Conservation (phyloP, 2,797 vertebrate genomes). For the Enteromius argenteus region DNA sequence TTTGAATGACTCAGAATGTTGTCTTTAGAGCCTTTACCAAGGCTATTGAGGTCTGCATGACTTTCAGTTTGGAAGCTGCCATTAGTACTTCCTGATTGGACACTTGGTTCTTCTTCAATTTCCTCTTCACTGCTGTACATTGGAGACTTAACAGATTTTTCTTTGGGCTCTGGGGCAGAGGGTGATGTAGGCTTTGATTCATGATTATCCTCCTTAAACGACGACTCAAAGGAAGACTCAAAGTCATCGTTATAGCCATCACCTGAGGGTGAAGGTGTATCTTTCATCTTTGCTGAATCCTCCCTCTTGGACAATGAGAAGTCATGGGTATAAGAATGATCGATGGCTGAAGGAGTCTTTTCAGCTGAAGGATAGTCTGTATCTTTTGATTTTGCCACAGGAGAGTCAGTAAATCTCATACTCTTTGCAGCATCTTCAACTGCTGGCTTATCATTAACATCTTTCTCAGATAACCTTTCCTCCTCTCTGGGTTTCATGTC, state of each 20-base stretch:
- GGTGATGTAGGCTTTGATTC: slow-evolving; percentile 61
- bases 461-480: slow-evolving; percentile 53
- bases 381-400: slow-evolving; percentile 62
- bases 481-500: slow-evolving; percentile 16
- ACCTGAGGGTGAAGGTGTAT: slow-evolving; percentile 47
- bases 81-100: slow-evolving; percentile 73
- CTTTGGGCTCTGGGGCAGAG: slow-evolving; percentile 55
- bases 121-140: slow-evolving; percentile 81
- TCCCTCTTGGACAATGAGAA: slow-evolving; percentile 77
- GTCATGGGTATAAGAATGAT: slow-evolving; percentile 71
- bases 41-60: slow-evolving; percentile 79
- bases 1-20: slow-evolving; percentile 49
- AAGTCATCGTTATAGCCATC: slow-evolving; percentile 80
- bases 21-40: slow-evolving; percentile 70
- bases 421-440: slow-evolving; percentile 56
- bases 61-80: slow-evolving; percentile 73
- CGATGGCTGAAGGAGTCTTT: slow-evolving; percentile 60
- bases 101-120: slow-evolving; percentile 84
- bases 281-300: slow-evolving; percentile 60
- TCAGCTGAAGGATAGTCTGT: slow-evolving; percentile 65
- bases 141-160: slow-evolving; percentile 63
- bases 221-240: slow-evolving; percentile 75
- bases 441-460: slow-evolving; percentile 48
- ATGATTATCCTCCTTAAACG: slow-evolving; percentile 63
- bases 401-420: slow-evolving; percentile 49